A percentile compares a stretch with the other conserved stretches of the same genome.
Evolutionary conservation across 2,797 vertebrate genomes (phyloP).

Genomic region (Tinamus major): DNA sequence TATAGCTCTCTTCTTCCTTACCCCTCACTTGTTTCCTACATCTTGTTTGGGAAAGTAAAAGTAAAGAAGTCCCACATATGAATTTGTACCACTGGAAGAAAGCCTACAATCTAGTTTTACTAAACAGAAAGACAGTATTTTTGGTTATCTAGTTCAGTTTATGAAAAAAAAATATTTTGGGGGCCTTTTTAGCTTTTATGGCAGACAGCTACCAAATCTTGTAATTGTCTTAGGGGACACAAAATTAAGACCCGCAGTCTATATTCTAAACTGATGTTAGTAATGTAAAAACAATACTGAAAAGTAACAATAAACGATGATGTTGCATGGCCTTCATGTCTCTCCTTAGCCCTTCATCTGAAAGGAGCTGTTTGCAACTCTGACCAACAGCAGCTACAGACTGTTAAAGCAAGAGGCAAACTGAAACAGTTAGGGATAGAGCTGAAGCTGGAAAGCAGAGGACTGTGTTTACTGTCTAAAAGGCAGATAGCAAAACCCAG

Average conservation of each 20-base stretch:
- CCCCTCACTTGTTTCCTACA: background rate
- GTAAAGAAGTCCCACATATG: background rate
- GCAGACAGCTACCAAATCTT: background rate
- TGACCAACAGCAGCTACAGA: background rate
- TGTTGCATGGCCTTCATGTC: background rate
- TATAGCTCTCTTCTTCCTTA: background rate
- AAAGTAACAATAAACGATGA: background rate
- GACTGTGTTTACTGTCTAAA: background rate
- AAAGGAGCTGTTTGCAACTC: background rate
- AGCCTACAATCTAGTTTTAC: background rate
- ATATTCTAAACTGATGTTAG: background rate
- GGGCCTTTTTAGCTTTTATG: background rate
- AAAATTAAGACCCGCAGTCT: background rate
- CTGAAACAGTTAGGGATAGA: background rate
- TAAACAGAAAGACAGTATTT: background rate
- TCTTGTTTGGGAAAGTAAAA: background rate
- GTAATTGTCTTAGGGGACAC: background rate
- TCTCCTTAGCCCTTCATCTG: background rate
- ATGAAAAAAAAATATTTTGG: background rate
- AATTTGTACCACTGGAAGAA: slow-evolving; percentile 1
- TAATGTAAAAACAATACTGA: background rate
- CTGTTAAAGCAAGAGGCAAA: background rate
- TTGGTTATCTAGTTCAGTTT: background rate
- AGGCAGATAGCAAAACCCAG: background rate
- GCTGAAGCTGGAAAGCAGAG: background rate